Evolutionary conservation across 2,113 vertebrate genomes (phyloP).

Genomic region (Datnioides undecimradiatus): DNA sequence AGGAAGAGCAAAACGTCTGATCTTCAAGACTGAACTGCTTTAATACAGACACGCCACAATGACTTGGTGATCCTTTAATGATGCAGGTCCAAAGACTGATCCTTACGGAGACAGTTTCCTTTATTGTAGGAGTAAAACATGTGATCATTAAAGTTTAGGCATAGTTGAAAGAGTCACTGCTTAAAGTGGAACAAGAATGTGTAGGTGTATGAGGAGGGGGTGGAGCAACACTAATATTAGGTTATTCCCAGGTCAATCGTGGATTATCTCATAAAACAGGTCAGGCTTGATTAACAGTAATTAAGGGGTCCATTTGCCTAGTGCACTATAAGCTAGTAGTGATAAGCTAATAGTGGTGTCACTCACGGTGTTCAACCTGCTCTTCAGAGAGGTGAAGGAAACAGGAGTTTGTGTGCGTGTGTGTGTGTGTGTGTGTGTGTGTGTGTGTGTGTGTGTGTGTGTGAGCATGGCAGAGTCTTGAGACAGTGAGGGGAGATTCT

Average conservation of each 20-base stretch:
- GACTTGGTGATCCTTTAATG: not conserved
- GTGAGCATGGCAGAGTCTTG: not conserved
- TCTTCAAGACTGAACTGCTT: conserved; percentile 31
- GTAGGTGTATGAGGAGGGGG: not conserved
- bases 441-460: conserved; percentile 7
- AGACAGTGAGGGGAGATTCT: conserved; percentile 1
- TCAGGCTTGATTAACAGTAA: conserved; percentile 8
- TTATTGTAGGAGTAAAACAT: conserved; percentile 8
- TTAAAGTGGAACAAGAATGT: not conserved
- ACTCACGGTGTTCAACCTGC: not conserved
- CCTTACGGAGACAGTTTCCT: not conserved
- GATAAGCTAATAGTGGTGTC: not conserved
- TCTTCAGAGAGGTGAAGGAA: conserved; percentile 1
- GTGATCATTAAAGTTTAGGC: conserved; percentile 8
- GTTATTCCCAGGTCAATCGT: not conserved
- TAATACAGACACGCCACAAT: not conserved
- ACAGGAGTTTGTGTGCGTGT: conserved; percentile 5
- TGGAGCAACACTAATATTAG: not conserved
- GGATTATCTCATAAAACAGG: not conserved
- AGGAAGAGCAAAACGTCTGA: conserved; percentile 20
- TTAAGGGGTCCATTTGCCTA: not conserved
- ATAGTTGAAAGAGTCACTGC: not conserved
- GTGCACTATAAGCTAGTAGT: not conserved
- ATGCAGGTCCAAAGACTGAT: not conserved
- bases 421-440: conserved; percentile 5